A percentile compares a stretch with the other conserved stretches of the same genome.
Evolutionary conservation across 2,113 vertebrate species (phyloP).

Genomic region (Panurus biarmicus): DNA sequence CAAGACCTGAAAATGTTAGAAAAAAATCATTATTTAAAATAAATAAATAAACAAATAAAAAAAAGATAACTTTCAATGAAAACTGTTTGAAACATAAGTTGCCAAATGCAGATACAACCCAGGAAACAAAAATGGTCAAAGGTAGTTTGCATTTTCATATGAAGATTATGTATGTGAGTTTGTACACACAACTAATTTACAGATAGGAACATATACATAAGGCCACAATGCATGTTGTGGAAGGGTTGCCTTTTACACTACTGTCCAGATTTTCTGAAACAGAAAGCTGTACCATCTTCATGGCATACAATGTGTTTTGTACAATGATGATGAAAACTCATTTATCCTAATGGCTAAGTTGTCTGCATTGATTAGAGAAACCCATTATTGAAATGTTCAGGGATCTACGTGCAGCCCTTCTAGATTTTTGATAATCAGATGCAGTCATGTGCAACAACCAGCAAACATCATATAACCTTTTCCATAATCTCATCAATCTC

Average conservation of each 20-base stretch:
- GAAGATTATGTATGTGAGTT: neutral
- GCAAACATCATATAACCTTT: neutral
- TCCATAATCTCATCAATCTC: neutral
- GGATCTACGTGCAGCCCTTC: neutral
- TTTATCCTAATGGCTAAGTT: neutral
- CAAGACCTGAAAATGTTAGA: neutral
- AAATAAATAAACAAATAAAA: neutral
- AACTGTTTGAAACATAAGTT: neutral
- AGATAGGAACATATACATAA: neutral
- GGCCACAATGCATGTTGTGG: accelerated
- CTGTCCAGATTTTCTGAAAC: neutral
- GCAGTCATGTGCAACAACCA: neutral
- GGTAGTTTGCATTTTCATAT: neutral
- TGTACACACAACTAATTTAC: neutral
- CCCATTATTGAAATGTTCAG: neutral
- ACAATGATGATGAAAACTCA: neutral
- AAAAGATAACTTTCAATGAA: neutral
- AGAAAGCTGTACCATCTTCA: neutral
- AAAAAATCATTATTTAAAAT: neutral
- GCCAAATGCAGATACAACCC: neutral
- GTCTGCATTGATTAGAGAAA: neutral
- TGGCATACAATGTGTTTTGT: neutral
- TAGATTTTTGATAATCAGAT: neutral
- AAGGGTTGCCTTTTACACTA: neutral
- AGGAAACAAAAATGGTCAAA: neutral